phyloP scores from a whole-genome alignment of 2,888 invertebrate species.

The Malacosoma neustria region DNA sequence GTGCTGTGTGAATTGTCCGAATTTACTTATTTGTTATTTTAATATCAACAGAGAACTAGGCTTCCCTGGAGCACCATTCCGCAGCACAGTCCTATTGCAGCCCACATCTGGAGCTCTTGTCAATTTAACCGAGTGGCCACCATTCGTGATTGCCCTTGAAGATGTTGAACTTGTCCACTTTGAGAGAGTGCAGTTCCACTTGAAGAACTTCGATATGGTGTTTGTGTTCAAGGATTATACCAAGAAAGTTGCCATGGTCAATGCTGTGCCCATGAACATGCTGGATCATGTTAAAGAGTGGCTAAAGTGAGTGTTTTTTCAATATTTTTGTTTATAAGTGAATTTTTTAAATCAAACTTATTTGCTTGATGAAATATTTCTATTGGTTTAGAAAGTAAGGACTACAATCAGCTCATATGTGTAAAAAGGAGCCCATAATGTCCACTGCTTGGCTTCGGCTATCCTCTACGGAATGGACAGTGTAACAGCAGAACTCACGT shows the following conservation, averaged over 20 bases:
- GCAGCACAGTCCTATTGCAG: constrained; percentile 96
- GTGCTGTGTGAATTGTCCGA: no score
- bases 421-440: no score
- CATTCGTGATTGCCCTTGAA: constrained; percentile 98
- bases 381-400: no score
- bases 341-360: no score
- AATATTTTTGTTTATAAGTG: no score
- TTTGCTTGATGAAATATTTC: no score
- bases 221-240: constrained; percentile 99
- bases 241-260: constrained; percentile 95
- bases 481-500: no score
- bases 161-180: constrained; percentile 99
- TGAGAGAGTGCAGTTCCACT: constrained; percentile 97
- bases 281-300: constrained; percentile 99
- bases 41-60: constrained; percentile 93
- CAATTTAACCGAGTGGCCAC: constrained; percentile 98
- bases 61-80: constrained; percentile 97
- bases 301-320: constrained; percentile 85
- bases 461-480: no score
- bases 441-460: no score
- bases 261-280: constrained; percentile 99
- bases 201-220: constrained; percentile 99
- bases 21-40: no score
- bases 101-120: constrained; percentile 99
- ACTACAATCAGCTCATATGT: no score